phyloP scores from a whole-genome alignment of 2,797 vertebrate genomes.

The Pteronotus mesoamericanus region DNA sequence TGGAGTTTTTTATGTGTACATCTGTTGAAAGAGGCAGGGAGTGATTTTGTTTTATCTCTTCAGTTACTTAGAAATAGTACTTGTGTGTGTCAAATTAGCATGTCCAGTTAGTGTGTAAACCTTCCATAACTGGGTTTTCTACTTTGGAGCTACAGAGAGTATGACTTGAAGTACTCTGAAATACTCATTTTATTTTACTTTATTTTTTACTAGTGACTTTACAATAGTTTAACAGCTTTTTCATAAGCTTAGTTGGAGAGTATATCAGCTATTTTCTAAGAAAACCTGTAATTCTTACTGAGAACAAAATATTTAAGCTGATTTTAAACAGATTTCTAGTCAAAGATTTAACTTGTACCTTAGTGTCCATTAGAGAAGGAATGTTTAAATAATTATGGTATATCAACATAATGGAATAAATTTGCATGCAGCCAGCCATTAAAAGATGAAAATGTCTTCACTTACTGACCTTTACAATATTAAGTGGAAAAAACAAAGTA shows the following conservation, averaged over 20 bases:
- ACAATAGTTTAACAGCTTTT: background rate
- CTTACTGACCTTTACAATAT: background rate
- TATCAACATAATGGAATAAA: background rate
- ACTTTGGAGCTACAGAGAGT: background rate
- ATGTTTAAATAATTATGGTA: background rate
- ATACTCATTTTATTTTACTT: background rate
- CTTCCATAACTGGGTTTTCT: background rate
- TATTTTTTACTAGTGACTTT: background rate
- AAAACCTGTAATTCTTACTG: background rate
- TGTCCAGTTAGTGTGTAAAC: background rate
- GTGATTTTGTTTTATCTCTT: slow-evolving; percentile 32
- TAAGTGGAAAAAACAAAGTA: background rate
- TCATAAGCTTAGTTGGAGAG: background rate
- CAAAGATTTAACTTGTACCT: background rate
- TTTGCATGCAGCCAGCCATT: background rate
- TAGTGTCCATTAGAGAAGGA: background rate
- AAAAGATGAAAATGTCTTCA: background rate
- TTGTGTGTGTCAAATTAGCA: background rate
- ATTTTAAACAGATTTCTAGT: slow-evolving; percentile 26
- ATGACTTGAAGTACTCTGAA: background rate
- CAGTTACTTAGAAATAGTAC: slow-evolving; percentile 17
- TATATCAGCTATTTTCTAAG: background rate
- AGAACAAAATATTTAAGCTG: slow-evolving; percentile 8
- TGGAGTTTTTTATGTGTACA: background rate
- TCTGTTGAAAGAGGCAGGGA: background rate